Evolutionary conservation across 53 echinoderm and acorn worm genomes (phyloP), one percentile per base, ranked within the genome.

Genomic region (Temnopleurus reevesii): DNA sequence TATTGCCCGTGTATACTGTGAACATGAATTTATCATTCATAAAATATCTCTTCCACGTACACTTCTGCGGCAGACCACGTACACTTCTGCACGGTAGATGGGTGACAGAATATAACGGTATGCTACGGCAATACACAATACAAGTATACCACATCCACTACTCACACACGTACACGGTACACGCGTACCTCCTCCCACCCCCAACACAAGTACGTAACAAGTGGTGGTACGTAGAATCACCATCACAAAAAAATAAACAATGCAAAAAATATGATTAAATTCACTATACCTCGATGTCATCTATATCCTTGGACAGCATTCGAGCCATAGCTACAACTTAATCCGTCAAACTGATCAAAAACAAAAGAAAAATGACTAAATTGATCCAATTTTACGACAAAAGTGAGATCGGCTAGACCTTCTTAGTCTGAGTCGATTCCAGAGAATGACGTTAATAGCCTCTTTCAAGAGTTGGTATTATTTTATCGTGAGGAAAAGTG

Each of bases 261-360:
- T 65, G 6, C 4, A 30, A 65, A 65, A 51, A 59, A 2, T 8
- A 17, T 35, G 31, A 65, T 10, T 19, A 1, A 44, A 19, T 23
- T n/a, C 15, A 47, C 45, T n/a, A 26, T 85, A 85, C 85, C 61
- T 85, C 85, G 17, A 85, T 85, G 60, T 85, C 85, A 85, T 59
- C 60, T 7, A 85, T 49, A 60, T 85, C 85, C 44, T 45, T 85
- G 25, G 85, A 85, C 44, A 85, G 44, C 85, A 59, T 44, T 60
- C 85, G 85, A 85, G 85, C 35, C 85, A 85, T 85, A 18, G 25
- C 21, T 83, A 24, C 41, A 1, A n/a, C 2, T n/a, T 8, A 2
- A 47, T 21, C 28, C 79, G 26, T 49, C 44, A 25, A 36, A 19
- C 46, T 12, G 10, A 28, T 47, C 12, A 38, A 38, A 43, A n/a